Base-by-base conservation (phyloP, 2,888 invertebrate species). In the Loripinus fragilis region DNA sequence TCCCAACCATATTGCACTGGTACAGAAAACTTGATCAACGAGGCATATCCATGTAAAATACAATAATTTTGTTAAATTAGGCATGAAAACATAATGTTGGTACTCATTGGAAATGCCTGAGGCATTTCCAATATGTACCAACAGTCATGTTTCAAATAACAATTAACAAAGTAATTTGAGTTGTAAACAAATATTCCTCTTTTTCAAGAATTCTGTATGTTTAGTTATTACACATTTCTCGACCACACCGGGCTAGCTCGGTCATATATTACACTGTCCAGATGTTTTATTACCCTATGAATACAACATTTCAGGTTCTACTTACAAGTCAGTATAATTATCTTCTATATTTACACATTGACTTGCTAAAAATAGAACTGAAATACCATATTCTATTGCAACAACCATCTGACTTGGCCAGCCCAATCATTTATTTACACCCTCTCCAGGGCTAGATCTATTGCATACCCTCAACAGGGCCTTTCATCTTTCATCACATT, bases 231-330 rank as follows among this genome's bases (percentile, higher is more conserved):
- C 30, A 33, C 60, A 33, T 5, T 33, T 60, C 33, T 60, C 60
- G 30, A 38, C 48, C 48, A 35, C 5, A 17, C 80, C 68, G 71
- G 80, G 76, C 80, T 33, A 74, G 71, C 76, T 71, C 76, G 71
- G 67, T 33, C 60, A 60, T 60, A 60, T 60, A 60, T 33, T 60
- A 60, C 33, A 60, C 25, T 28, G 52, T 25, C 12, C 17, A n/a
- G 60, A 60, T 60, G 33, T 17, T 60, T 33, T 28, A 33, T 33
- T 60, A 60, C 60, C 30, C 33, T 60, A 28, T 33, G 30, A 30
- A 60, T 33, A 60, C 33, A 1, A 33, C 33, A 60, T 20, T 33
- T 33, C 60, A 60, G n/a, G 30, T 10, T 8, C 30, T 60, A 60
- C 1, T 33, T 60, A 33, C 52, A 52, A 8, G 7, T 17, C 20